A percentile compares a stretch with the other conserved stretches of the same genome.
Conservation (phyloP, 2,797 vertebrate genomes). For the Eurystomus glaucurus region DNA sequence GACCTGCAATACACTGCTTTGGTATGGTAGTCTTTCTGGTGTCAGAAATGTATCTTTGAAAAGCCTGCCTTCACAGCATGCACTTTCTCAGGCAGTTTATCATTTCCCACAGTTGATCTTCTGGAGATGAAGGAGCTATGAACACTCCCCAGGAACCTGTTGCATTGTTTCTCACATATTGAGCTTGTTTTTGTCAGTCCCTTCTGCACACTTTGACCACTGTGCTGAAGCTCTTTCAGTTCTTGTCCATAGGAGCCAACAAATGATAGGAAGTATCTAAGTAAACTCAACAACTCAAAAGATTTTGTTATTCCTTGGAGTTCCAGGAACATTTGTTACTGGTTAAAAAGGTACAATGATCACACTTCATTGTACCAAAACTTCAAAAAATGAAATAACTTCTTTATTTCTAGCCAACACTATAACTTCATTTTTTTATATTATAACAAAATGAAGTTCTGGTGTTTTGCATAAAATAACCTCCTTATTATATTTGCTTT, state of each 20-base stretch:
- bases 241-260: neutral
- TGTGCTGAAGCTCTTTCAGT: neutral
- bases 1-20: neutral
- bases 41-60: conserved; percentile 1
- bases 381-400: neutral
- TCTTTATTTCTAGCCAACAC: neutral
- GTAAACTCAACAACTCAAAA: neutral
- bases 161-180: neutral
- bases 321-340: neutral
- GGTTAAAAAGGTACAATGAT: neutral
- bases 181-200: conserved; percentile 26
- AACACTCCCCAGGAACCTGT: neutral
- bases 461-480: neutral
- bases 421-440: neutral
- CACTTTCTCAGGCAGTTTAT: conserved; percentile 26
- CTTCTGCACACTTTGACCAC: neutral
- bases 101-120: conserved; percentile 41
- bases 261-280: neutral
- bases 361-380: neutral
- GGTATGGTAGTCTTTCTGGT: neutral
- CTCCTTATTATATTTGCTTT: neutral
- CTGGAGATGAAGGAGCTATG: conserved; percentile 6
- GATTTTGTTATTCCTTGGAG: neutral
- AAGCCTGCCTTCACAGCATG: neutral
- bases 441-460: neutral